phyloP scores from a whole-genome alignment of 2,113 vertebrate genomes.

The Andinoacara biseriatus region DNA sequence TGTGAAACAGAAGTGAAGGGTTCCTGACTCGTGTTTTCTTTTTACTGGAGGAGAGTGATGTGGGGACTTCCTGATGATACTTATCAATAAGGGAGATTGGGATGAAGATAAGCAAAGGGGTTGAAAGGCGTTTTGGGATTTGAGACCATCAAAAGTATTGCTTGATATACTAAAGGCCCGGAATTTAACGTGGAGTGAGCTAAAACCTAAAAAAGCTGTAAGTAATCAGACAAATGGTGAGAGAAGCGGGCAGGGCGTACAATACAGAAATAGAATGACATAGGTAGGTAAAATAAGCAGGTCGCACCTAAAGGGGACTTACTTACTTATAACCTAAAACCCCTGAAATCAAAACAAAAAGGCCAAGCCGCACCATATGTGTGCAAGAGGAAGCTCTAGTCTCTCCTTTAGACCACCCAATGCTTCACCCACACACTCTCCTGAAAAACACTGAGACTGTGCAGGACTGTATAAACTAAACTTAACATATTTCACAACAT shows the following conservation, averaged over 20 bases:
- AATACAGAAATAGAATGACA: constrained; percentile 75
- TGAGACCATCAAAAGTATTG: constrained; percentile 9
- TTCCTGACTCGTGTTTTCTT: constrained; percentile 65
- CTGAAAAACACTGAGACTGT: constrained; percentile 66
- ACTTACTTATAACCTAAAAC: constrained; percentile 82
- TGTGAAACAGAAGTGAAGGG: constrained; percentile 64
- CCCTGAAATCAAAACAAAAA: constrained; percentile 82
- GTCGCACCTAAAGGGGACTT: constrained; percentile 80
- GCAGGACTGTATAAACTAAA: constrained; percentile 57
- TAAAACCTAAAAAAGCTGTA: constrained; percentile 47
- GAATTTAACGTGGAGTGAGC: constrained; percentile 15
- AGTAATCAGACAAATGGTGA: constrained; percentile 31
- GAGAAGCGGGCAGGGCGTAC: constrained; percentile 28
- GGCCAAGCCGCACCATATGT: constrained; percentile 82
- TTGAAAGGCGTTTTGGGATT: constrained; percentile 7
- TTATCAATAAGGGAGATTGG: constrained; percentile 46
- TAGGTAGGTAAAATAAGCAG: constrained; percentile 83
- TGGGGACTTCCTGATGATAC: constrained; percentile 60
- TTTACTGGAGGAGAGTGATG: constrained; percentile 51
- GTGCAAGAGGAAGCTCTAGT: constrained; percentile 75
- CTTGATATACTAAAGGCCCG: constrained; percentile 9
- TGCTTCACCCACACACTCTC: constrained; percentile 78
- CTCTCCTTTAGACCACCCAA: constrained; percentile 81
- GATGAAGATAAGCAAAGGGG: constrained; percentile 16
- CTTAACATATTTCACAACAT: constrained; percentile 57